Base-by-base conservation (phyloP, 2,888 invertebrate genomes). In the Parelbella ahira region DNA sequence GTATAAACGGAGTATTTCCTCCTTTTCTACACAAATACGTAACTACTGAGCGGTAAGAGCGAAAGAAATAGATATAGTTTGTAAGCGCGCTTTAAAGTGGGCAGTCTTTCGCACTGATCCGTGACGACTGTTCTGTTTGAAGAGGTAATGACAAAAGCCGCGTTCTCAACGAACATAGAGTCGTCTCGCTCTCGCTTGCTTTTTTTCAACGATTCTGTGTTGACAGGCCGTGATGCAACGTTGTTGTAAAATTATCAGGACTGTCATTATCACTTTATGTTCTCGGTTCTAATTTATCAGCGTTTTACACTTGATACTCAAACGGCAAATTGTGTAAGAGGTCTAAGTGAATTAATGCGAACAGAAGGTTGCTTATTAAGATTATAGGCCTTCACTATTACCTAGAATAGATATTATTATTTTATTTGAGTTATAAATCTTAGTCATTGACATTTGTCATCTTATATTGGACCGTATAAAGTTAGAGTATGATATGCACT, bases 31-130 rank as follows among this genome's bases (percentile, higher is more conserved):
- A 18, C 20, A 37, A 46, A 49, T 45, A 27, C 29, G n/a, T 20
- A 44, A 21, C 45, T 10, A 7, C 37, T 19, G 10, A 36, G 28
- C n/a, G 8, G 24, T 30, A 18, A 4, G 78, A 34, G 55, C 9
- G 63, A 86, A 46, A 54, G 74, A 65, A 82, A 82, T 42, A 50
- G 54, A 0, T 53, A 48, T 51, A 62, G 54, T 71, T 57, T 49
- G 56, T 57, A 49, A 45, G 57, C 54, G 37, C 46, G 51, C 55
- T 51, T 45, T 53, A 54, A 63, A 72, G 80, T 81, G 86, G 86
- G 86, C 78, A 58, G 86, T 73, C 79, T 74, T 74, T 70, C 58
- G 68, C 76, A 63, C 61, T 69, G 75, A 75, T 70, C 73, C 77
- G 73, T 83, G 77, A 68, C 70, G n/a, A n/a, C n/a, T 68, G 77